Percentiles rank a stretch among this genome's conserved stretches.
Conservation (phyloP, 2,888 invertebrate genomes). For the Eurytoma californica region DNA sequence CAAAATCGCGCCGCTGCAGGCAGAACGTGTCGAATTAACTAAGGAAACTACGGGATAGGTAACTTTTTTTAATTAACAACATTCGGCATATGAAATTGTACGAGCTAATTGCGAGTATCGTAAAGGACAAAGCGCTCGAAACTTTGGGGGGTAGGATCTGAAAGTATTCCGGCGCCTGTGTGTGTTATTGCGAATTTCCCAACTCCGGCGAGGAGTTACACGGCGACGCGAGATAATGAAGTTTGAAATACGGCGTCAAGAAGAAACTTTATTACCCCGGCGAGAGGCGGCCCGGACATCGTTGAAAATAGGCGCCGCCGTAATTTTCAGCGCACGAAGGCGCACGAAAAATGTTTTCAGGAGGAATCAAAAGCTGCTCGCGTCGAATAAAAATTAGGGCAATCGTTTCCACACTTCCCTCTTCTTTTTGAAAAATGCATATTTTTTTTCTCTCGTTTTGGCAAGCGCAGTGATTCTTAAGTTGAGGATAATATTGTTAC, state of each 20-base stretch:
- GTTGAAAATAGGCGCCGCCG: slow-evolving; percentile 3
- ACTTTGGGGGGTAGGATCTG: not conserved
- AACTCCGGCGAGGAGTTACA: not conserved
- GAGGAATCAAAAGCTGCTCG: not conserved
- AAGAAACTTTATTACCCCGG: slow-evolving; percentile 35
- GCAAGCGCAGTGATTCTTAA: no score
- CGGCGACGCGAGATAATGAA: slow-evolving; percentile 30
- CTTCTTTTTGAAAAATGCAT: not conserved
- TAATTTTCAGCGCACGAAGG: not conserved
- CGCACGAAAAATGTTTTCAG: not conserved
- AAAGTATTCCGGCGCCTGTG: slow-evolving; percentile 6
- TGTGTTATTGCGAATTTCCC: slow-evolving; percentile 12
- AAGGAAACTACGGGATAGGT: no score
- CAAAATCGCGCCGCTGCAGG: no score
- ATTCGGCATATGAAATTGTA: no score
- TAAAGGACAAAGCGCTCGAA: not conserved
- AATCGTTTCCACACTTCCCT: no score
- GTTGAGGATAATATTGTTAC: no score
- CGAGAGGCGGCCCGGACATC: slow-evolving; percentile 21
- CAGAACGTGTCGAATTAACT: no score
- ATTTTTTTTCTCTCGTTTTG: no score
- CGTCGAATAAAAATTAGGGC: no score
- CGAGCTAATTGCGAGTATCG: not conserved
- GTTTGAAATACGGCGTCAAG: slow-evolving; percentile 31
- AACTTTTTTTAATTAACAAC: no score